phyloP scores from a whole-genome alignment of 2,797 vertebrate genomes.

The Gallinago stenura region DNA sequence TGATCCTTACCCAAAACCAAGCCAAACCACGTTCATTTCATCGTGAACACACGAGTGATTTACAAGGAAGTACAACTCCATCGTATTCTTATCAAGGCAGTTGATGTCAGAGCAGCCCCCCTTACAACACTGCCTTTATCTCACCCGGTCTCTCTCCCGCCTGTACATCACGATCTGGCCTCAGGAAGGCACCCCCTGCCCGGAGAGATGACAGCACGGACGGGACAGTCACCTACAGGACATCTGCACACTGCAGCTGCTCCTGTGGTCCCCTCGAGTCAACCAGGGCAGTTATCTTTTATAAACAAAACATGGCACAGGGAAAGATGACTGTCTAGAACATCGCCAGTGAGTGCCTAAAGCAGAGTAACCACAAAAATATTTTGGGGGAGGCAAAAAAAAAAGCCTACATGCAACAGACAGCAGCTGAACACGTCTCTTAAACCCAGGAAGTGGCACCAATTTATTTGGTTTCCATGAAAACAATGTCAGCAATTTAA shows the following conservation, averaged over 20 bases:
- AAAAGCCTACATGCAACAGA: not conserved
- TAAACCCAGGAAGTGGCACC: slow-evolving; percentile 49
- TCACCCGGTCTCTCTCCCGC: not conserved
- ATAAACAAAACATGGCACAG: not conserved
- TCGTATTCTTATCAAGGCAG: not conserved
- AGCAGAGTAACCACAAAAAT: slow-evolving; percentile 28
- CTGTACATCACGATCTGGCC: not conserved
- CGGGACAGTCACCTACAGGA: not conserved
- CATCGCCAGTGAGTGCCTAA: not conserved
- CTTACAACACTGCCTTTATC: not conserved
- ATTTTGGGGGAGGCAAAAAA: not conserved
- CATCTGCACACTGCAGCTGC: not conserved
- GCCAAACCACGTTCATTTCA: not conserved
- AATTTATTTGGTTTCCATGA: slow-evolving; percentile 68
- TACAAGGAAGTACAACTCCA: not conserved
- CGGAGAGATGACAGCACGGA: not conserved
- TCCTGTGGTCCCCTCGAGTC: not conserved
- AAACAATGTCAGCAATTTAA: slow-evolving; percentile 49
- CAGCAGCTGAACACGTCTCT: slow-evolving; percentile 31
- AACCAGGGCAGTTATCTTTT: not conserved
- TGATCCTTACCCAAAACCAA: not conserved
- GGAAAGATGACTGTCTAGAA: not conserved
- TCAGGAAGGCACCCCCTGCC: not conserved
- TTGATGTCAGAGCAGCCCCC: not conserved
- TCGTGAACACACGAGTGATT: not conserved